Evolutionary conservation across 1,140 invertebrate genomes (phyloP), one percentile per base, ranked within the genome.

Genomic region (Zaprionus ghesquierei): DNA sequence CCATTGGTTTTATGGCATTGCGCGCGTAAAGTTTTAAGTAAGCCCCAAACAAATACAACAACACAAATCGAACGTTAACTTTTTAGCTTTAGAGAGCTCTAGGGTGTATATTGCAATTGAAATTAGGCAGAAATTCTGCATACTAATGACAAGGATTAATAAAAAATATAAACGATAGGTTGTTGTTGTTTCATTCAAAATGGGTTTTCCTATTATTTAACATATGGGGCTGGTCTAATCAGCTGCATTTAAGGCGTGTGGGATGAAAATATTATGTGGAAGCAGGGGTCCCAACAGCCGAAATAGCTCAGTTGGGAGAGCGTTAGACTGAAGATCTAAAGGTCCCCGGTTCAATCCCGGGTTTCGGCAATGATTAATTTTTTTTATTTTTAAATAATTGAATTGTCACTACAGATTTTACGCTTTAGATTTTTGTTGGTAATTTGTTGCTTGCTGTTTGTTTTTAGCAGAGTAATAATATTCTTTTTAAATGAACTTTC

Each of bases 271-370:
- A 5, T 8, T n/a, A 61, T 18, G 61, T 61, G 9, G 35, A 31
- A 22, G 3, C 18, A 0, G 0, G 0, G 0, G 2, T 0, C 1
- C 0, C 56, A 61, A 5, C 49, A 22, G 70, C 70, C 70, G 70
- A 73, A 73, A 73, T 95, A 95, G 94, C 94, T 95, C 94, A 95
- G 94, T 95, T 95, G 94, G 94, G 94, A 95, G 95, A 95, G 95
- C 95, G 95, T 95, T 95, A 95, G 95, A 95, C 94, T 95, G 94
- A 95, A 95, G 94, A 95, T 95, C 94, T 95, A 95, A 95, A 95
- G 94, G 95, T 95, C 95, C 94, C 94, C 93, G 94, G 94, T 95
- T 95, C 94, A 93, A 95, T 95, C 94, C 94, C 94, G 93, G 94
- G 94, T 94, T 95, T 95, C 94, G 94, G 94, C 94, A 95, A 27